Base-by-base conservation (phyloP, 2,888 invertebrate species). In the Sussaba pulchella region DNA sequence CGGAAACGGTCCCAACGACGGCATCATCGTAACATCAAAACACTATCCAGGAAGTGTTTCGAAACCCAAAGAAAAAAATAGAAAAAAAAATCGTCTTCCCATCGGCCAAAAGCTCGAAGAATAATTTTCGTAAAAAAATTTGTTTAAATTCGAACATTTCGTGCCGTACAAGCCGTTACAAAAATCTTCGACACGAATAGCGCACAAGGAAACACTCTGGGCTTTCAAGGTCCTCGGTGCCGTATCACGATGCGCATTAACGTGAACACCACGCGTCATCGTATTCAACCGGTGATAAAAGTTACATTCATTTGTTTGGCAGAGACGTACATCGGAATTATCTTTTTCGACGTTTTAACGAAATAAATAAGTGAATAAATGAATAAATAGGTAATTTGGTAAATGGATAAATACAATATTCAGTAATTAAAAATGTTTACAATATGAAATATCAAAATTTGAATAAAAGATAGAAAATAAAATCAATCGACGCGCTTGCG, bases 121-220 rank as follows among this genome's bases (percentile, higher is more conserved):
- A 88, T 17, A 93, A 93, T 84, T 93, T 93, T 43, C 57, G 50
- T 73, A 59, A 64, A 73, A 47, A 63, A 74, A 63, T 12, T 31
- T 43, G 14, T 31, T 31, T 31, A n/a, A n/a, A n/a, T n/a, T n/a
- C n/a, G n/a, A n/a, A 26, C 26, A 17, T 24, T n/a, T 26, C 52
- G 52, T 47, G 54, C 45, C 45, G 31, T n/a, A 45, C 39, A 54
- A 71, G 43, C 45, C 50, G 61, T 76, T 76, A 63, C 24, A 41
- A 76, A 67, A 54, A 47, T 76, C 63, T 61, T 76, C 76, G 57
- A 76, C 43, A 67, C 69, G 47, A 76, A 72, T 67, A 52, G 54
- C 54, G 50, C 57, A 14, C 67, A n/a, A 41, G 63, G 41, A 61
- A 59, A 76, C 73, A 52, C 45, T n/a, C n/a, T n/a, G n/a, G 47